Base-by-base conservation (phyloP, 1,140 invertebrate species). In the Cydia strobilella region DNA sequence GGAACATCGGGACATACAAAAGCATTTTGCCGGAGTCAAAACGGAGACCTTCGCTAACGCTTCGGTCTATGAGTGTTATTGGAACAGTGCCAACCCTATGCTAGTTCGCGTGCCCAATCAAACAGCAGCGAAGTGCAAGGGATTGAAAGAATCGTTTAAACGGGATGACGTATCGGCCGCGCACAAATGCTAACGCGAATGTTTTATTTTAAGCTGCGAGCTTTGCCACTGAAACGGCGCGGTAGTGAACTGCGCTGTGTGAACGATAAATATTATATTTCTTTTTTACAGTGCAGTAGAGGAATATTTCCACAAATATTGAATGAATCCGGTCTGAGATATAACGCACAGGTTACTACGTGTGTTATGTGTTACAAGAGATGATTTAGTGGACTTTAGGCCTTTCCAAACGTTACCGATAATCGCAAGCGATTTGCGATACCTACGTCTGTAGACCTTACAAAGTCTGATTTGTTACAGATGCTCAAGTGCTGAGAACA, bases 81-180 rank as follows among this genome's bases (percentile, higher is more conserved):
- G n/a, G 6, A 59, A 23, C 18, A 59, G 20, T 23, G 7, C 1
- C 54, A 59, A 23, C 54, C 54, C 54, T 59, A 59, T 4, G 20
- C 54, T 59, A 18, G 48, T 51, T 59, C 20, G 54, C 54, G 54
- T 59, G 54, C 54, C 54, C 54, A 20, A 59, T 59, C 54, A 59
- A 59, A 59, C 54, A 59, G 54, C 54, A 20, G n/a, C 54, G 54
- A 59, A 59, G 54, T 59, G 54, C 54, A 59, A 59, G 54, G 54
- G 54, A 59, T 59, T 59, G 54, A 59, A 59, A 59, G 54, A 59
- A 59, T 59, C 54, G 54, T 59, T 59, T 59, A 59, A 59, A 59
- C 54, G 2, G 54, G 54, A 59, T 59, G 54, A 59, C 54, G 54
- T 59, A 59, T 59, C 54, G 54, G 54, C 54, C 10, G 54, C 54